Evolutionary conservation across 2,797 vertebrate genomes (phyloP).

Genomic region (Chiroxiphia lanceolata): DNA sequence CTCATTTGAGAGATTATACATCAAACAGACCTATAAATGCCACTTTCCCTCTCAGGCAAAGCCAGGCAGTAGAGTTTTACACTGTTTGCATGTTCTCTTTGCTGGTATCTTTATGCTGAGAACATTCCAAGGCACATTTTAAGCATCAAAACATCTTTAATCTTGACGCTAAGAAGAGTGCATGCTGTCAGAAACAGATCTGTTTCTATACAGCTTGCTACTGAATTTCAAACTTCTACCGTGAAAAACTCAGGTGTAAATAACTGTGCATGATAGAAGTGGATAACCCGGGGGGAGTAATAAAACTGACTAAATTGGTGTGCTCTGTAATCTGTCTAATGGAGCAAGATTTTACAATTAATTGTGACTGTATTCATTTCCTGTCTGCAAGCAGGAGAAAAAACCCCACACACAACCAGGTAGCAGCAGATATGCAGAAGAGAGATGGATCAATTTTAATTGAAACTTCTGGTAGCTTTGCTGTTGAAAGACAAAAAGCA

Average conservation of each 20-base stretch:
- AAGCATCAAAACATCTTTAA: neutral
- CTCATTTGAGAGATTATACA: neutral
- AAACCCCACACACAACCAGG: neutral
- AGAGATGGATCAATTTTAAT: neutral
- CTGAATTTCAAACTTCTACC: neutral
- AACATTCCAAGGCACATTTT: constrained; percentile 3
- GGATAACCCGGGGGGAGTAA: neutral
- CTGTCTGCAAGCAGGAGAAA: neutral
- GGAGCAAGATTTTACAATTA: constrained; percentile 19
- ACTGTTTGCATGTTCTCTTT: neutral
- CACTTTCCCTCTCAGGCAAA: neutral
- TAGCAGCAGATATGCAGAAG: neutral
- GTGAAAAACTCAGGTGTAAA: neutral
- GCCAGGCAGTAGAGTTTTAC: neutral
- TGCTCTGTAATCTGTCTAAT: constrained; percentile 22
- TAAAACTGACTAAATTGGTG: neutral
- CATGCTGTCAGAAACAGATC: neutral
- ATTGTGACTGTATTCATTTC: neutral
- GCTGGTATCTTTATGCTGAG: neutral
- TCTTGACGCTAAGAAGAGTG: neutral
- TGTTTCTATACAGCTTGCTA: neutral
- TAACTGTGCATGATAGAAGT: neutral
- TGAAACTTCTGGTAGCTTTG: neutral
- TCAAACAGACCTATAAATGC: neutral
- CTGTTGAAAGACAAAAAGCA: neutral